phyloP scores from a whole-genome alignment of 2,888 invertebrate genomes.

The Heliconius ethilla region DNA sequence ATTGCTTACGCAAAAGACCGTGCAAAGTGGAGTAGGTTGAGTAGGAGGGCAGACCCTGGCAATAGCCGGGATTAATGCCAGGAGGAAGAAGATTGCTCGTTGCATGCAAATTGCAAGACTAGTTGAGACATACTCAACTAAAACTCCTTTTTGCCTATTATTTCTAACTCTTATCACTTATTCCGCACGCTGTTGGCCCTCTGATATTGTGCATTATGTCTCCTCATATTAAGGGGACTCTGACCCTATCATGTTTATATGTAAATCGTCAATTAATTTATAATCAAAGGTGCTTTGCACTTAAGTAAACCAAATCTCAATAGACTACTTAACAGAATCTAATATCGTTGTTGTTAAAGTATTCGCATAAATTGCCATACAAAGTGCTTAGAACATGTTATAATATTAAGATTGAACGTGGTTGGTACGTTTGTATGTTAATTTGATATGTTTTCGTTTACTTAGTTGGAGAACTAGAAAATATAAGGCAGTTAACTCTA shows the following conservation, averaged over 20 bases:
- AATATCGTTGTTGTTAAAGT: constrained; percentile 24
- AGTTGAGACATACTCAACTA: too few relatives aligned
- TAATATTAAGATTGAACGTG: constrained; percentile 11
- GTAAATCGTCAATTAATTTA: constrained; percentile 39
- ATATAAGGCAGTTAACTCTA: neutral
- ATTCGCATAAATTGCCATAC: constrained; percentile 13
- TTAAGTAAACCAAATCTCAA: constrained; percentile 22
- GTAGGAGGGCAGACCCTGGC: too few relatives aligned
- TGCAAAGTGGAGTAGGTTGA: too few relatives aligned
- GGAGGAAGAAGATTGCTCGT: too few relatives aligned
- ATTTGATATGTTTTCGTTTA: neutral
- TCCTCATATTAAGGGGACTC: constrained; percentile 66
- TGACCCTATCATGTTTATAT: constrained; percentile 58
- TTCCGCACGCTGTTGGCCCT: constrained; percentile 57
- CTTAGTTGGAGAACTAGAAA: neutral
- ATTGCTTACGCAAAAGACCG: too few relatives aligned
- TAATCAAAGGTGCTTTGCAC: constrained; percentile 28
- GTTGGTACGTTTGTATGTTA: constrained; percentile 5
- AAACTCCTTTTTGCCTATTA: neutral
- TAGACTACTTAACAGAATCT: constrained; percentile 27
- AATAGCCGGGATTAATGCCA: too few relatives aligned
- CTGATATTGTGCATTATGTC: constrained; percentile 77
- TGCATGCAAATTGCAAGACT: too few relatives aligned
- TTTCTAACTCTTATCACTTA: constrained; percentile 43
- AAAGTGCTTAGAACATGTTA: constrained; percentile 11